Conservation (phyloP, 2,113 vertebrate species). For the Panurus biarmicus region DNA sequence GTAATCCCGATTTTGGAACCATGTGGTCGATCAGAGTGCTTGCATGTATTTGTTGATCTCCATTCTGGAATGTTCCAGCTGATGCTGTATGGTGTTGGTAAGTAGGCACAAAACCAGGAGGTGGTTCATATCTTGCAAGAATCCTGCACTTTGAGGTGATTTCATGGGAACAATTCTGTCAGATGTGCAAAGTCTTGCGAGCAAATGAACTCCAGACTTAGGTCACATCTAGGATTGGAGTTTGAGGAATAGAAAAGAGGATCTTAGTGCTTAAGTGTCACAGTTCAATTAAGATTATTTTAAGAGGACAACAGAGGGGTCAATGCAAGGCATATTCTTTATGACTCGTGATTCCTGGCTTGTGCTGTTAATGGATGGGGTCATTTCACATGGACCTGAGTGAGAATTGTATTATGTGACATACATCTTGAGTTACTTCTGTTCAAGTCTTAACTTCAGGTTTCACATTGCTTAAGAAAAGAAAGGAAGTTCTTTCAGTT, state of each 20-base stretch:
- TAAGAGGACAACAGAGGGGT: not conserved
- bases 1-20: slow-evolving; percentile 95
- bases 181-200: not conserved
- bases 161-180: not conserved
- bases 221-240: not conserved
- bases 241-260: not conserved
- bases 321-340: not conserved
- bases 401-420: not conserved
- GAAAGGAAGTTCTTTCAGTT: not conserved
- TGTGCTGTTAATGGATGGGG: not conserved
- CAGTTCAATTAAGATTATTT: not conserved
- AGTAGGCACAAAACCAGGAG: slow-evolving; percentile 43
- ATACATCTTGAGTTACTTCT: not conserved
- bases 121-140: not conserved
- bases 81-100: slow-evolving; percentile 96
- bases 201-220: not conserved
- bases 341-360: not conserved
- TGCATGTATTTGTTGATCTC: slow-evolving; percentile 97
- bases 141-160: not conserved
- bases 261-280: not conserved
- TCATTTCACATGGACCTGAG: not conserved
- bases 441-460: not conserved
- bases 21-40: slow-evolving; percentile 92
- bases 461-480: not conserved
- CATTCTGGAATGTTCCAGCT: slow-evolving; percentile 98